Evolutionary conservation across 2,888 invertebrate species (phyloP), one percentile per base, ranked within the genome.

Genomic region (Toxonevra muliebris): DNA sequence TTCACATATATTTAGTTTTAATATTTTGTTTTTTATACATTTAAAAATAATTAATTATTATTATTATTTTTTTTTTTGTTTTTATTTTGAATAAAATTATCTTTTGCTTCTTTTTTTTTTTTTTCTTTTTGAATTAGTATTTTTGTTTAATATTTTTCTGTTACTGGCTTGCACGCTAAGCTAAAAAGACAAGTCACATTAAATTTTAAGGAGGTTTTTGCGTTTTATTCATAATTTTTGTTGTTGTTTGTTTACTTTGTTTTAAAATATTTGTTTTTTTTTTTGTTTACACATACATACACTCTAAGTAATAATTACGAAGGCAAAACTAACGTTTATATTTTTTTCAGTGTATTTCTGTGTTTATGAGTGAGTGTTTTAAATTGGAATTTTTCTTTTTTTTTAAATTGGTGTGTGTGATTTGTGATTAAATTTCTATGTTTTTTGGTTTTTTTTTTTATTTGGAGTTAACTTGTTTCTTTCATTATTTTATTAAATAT

Each of bases 61-160:
- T n/a, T n/a, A n/a, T n/a, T n/a, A n/a, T n/a, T n/a, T n/a, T n/a
- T n/a, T n/a, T n/a, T n/a, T n/a, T n/a, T n/a, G n/a, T n/a, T 52
- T 20, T n/a, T 17, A 50, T 43, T 74, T 66, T 30, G 48, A 68
- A 66, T 40, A 45, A 43, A 9, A 13, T 40, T 40, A n/a, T 20
- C 30, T 19, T 59, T 15, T 42, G 9, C 43, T 54, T 11, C 5
- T 15, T 57, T 54, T 20, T 5, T n/a, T 52, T 65, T 15, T 12
- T 10, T 20, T 59, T 13, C 3, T 40, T 52, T 50, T 65, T 57
- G 15, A n/a, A 10, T 71, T 69, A 43, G 54, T 69, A 55, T 72
- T 68, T 71, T 74, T 71, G 72, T 74, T 76, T 74, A 2, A 52
- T 8, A 40, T 54, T n/a, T 54, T 54, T 15, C 10, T 54, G 20